phyloP scores from a whole-genome alignment of 2,888 invertebrate genomes.

The Neelides folsomi region DNA sequence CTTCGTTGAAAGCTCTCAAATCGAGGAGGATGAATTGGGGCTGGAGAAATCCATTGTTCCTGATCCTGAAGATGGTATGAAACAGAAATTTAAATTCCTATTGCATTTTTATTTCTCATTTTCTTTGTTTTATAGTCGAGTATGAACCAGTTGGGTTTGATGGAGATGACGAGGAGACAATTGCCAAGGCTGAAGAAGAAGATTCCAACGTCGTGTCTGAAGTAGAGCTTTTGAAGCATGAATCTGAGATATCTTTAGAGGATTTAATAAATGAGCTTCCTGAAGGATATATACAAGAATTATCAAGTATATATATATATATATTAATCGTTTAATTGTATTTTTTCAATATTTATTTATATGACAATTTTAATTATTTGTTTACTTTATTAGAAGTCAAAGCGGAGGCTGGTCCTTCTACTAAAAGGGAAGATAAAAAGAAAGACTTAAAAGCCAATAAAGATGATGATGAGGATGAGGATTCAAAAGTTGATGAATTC shows the following conservation, averaged over 20 bases:
- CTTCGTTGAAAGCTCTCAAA: slow-evolving; percentile 8
- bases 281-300: slow-evolving; percentile 53
- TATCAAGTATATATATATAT: not conserved
- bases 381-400: too few species aligned
- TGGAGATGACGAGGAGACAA: slow-evolving; percentile 80
- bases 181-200: slow-evolving; percentile 68
- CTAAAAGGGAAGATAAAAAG: too few species aligned
- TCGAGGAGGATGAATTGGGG: not conserved
- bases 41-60: not conserved
- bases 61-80: not conserved
- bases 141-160: slow-evolving; percentile 67
- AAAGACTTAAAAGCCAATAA: slow-evolving; percentile 5
- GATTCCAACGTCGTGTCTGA: slow-evolving; percentile 54
- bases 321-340: too few species aligned
- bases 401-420: too few species aligned
- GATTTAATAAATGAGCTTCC: slow-evolving; percentile 70
- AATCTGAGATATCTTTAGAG: slow-evolving; percentile 72
- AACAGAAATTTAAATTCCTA: slow-evolving; percentile 34
- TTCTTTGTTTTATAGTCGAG: slow-evolving; percentile 48
- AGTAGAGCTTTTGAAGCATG: slow-evolving; percentile 70
- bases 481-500: not conserved
- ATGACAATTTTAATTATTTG: too few species aligned
- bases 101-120: slow-evolving; percentile 28
- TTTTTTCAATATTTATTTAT: too few species aligned
- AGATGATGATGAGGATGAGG: slow-evolving; percentile 5